These are phyloP conservation scores for Pyrrhosoma nymphula DNA, from an alignment of 2,888 invertebrate genomes.

Conservation along the genomic window DNA sequence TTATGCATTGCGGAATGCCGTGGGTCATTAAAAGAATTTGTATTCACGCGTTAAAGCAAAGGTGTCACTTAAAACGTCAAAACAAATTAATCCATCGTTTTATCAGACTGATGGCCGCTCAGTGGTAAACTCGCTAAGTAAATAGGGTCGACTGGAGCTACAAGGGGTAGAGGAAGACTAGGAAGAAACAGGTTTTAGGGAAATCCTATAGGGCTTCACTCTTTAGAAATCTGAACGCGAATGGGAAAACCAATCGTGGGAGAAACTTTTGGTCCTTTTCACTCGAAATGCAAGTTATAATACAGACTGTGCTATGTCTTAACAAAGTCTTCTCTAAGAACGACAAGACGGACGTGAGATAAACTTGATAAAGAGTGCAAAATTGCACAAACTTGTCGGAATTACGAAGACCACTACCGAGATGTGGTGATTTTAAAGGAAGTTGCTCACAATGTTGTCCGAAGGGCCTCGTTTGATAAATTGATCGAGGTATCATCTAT, in stretches of 20 bases:
- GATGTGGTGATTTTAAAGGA: not conserved
- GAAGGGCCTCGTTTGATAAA: not conserved
- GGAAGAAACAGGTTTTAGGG: not conserved
- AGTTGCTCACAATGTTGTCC: not conserved
- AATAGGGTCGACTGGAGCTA: not conserved
- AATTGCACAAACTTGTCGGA: not conserved
- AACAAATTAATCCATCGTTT: not conserved
- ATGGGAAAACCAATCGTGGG: not conserved
- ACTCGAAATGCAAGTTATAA: not conserved
- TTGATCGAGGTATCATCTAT: not conserved
- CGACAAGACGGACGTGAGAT: too few species aligned
- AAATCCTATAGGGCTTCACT: not conserved
- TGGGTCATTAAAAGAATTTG: not conserved
- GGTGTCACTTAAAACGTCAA: not conserved
- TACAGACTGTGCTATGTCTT: not conserved
- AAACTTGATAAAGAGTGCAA: too few species aligned
- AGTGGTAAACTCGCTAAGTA: not conserved
- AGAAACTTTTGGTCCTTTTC: not conserved
- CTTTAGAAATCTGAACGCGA: not conserved
- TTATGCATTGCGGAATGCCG: not conserved
- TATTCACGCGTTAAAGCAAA: not conserved
- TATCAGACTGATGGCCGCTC: not conserved
- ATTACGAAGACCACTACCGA: not conserved
- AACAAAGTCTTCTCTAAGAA: too few species aligned
- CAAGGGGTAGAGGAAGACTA: not conserved